Evolutionary conservation across 2,888 invertebrate genomes (phyloP).

Genomic region (Synergus japonicus): DNA sequence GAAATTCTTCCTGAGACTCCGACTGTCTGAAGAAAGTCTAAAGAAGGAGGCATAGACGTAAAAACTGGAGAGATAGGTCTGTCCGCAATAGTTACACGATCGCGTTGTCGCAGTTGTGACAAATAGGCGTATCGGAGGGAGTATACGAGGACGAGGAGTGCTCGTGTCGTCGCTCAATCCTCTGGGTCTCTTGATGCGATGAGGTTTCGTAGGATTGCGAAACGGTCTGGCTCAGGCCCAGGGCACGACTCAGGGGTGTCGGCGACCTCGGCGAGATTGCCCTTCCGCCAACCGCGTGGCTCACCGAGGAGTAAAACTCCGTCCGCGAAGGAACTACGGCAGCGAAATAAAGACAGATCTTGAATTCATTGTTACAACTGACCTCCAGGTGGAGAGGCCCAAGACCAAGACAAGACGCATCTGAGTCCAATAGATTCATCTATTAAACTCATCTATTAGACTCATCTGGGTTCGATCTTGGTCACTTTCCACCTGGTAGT

Average conservation of each 20-base stretch:
- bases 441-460: slow-evolving; percentile 4
- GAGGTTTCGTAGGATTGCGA: slow-evolving; percentile 45
- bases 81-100: slow-evolving; percentile 87
- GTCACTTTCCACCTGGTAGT: slow-evolving; percentile 1
- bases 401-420: background rate
- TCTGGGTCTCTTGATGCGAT: slow-evolving; percentile 79
- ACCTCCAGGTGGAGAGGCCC: slow-evolving; percentile 49
- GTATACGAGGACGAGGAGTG: slow-evolving; percentile 79
- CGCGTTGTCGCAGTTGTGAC: slow-evolving; percentile 91
- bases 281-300: slow-evolving; percentile 86
- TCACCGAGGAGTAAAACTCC: slow-evolving; percentile 87
- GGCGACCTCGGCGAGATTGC: slow-evolving; percentile 81
- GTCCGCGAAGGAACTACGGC: slow-evolving; percentile 74
- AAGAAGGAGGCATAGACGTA: slow-evolving; percentile 36
- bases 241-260: slow-evolving; percentile 78
- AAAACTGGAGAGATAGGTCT: slow-evolving; percentile 7
- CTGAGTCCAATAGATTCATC: no score
- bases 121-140: slow-evolving; percentile 81
- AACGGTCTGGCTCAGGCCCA: slow-evolving; percentile 67
- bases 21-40: slow-evolving; percentile 2
- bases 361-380: background rate
- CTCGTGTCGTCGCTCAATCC: slow-evolving; percentile 77
- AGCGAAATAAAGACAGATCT: slow-evolving; percentile 58
- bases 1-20: background rate
- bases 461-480: background rate